Percentiles rank a stretch among this genome's conserved stretches.
phyloP scores from a whole-genome alignment of 1,140 invertebrate genomes.

The Achatina immaculata region DNA sequence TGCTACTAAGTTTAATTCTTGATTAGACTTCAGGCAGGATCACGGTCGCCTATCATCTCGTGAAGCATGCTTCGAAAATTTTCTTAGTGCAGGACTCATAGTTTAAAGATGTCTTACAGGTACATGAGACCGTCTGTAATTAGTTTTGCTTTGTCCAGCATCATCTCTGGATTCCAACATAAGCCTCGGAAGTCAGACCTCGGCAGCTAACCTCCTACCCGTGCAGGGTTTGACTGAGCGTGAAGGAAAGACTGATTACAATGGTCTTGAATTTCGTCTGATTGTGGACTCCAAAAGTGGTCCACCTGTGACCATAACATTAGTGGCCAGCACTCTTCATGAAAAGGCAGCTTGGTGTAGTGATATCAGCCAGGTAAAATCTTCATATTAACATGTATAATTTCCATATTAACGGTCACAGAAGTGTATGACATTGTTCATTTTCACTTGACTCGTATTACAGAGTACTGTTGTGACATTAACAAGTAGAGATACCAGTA shows the following conservation, averaged over 20 bases:
- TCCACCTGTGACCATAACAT: constrained; percentile 79
- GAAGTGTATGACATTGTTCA: no score
- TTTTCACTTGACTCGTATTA: no score
- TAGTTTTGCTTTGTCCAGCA: constrained; percentile 47
- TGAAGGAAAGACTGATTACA: constrained; percentile 73
- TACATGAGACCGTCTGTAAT: constrained; percentile 2
- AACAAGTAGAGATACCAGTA: no score
- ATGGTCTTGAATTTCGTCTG: constrained; percentile 91
- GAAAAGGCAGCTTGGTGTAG: constrained; percentile 96
- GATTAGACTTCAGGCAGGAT: no score
- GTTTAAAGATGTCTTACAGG: no score
- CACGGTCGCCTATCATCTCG: no score
- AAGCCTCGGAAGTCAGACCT: constrained; percentile 62
- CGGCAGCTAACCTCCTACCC: constrained; percentile 56
- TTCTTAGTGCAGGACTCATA: no score
- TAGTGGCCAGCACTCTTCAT: constrained; percentile 85
- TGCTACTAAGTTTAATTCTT: no score
- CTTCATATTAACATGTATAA: no score
- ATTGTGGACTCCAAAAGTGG: constrained; percentile 76
- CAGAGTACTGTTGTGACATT: no score
- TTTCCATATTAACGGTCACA: no score
- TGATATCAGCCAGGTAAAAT: constrained; percentile 83
- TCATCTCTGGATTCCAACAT: constrained; percentile 64
- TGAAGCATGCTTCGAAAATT: no score
- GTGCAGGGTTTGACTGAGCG: constrained; percentile 43